Conservation (phyloP, 2,113 vertebrate genomes). For the Cebidichthys violaceus region DNA sequence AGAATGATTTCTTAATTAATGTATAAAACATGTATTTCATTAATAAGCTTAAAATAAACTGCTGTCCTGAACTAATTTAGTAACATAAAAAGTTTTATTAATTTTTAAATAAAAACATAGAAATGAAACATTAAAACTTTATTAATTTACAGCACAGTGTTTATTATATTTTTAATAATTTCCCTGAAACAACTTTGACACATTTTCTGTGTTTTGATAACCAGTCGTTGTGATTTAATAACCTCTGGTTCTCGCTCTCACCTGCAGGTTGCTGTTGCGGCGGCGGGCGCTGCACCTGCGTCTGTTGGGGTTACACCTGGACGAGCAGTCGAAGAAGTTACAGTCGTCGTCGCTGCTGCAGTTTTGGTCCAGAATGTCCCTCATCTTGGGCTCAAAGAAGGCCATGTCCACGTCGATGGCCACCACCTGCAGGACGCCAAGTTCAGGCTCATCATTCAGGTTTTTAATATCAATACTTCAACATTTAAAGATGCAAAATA, state of each 20-base stretch:
- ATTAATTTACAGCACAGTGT: neutral
- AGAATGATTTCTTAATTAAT: too few species aligned
- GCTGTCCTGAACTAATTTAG: too few species aligned
- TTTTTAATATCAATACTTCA: too few species aligned
- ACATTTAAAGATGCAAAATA: too few species aligned
- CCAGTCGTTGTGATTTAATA: too few species aligned
- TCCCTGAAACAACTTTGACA: neutral
- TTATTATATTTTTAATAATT: neutral
- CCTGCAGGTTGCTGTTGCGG: conserved; percentile 95
- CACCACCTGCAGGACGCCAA: conserved; percentile 86
- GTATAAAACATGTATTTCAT: too few species aligned
- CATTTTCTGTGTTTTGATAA: too few species aligned
- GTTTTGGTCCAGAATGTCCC: conserved; percentile 95
- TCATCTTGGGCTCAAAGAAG: conserved; percentile 99
- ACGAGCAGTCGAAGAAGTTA: conserved; percentile 97
- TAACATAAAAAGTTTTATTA: neutral
- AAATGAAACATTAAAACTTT: neutral
- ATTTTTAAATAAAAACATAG: neutral
- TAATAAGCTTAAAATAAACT: too few species aligned
- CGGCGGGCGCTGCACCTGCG: conserved; percentile 88
- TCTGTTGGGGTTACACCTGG: conserved; percentile 86
- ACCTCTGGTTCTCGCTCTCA: neutral
- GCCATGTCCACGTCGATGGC: conserved; percentile 99
- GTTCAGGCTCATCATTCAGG: too few species aligned
- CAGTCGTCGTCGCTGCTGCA: conserved; percentile 95